Conservation (phyloP, 2,113 vertebrate species). For the Apeltes quadracus region DNA sequence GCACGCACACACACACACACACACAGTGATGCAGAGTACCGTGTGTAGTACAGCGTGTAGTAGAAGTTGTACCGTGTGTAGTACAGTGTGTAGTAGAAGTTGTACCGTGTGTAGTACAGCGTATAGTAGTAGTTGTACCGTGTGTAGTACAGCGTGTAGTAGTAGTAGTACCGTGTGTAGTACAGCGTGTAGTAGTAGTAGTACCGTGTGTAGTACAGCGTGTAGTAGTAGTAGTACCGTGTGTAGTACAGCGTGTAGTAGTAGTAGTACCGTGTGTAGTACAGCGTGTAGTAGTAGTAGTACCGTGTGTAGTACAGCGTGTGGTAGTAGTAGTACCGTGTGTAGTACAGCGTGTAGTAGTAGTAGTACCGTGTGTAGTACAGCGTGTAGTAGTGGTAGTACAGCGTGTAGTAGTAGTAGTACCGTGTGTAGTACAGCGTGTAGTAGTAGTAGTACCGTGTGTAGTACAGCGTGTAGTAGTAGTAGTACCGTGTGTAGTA, state of each 20-base stretch:
- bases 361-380: too few relatives aligned
- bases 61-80: neutral
- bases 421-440: too few relatives aligned
- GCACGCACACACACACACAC: constrained; percentile 14
- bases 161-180: neutral
- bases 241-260: neutral
- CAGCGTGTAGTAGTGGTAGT: too few relatives aligned
- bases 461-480: neutral
- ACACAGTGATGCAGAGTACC: neutral
- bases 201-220: neutral
- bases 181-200: neutral
- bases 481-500: neutral
- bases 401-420: too few relatives aligned
- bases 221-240: neutral
- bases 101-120: neutral
- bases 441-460: neutral
- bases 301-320: too few relatives aligned
- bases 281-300: too few relatives aligned
- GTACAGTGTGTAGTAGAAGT: neutral
- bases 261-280: neutral
- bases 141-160: neutral
- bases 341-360: too few relatives aligned
- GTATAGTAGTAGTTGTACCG: neutral
- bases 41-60: neutral
- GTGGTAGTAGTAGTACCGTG: too few relatives aligned